phyloP scores from a whole-genome alignment of 2,797 vertebrate species.

The Sebastes elongatus region DNA sequence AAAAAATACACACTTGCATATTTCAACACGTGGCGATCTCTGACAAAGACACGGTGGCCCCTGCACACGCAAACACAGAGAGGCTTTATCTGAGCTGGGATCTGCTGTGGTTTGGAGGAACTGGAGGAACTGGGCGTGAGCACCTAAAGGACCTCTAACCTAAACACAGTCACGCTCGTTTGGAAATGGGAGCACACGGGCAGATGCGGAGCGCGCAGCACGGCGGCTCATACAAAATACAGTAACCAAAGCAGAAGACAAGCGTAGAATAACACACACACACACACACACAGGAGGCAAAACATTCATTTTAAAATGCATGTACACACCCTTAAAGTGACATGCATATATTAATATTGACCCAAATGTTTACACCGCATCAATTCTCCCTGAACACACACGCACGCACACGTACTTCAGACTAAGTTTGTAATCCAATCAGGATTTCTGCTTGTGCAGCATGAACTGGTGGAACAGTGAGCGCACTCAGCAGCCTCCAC shows the following conservation, averaged over 20 bases:
- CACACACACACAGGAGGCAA: neutral
- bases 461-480: constrained; percentile 57
- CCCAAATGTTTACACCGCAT: constrained; percentile 51
- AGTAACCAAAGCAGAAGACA: constrained; percentile 20
- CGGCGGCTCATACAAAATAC: constrained; percentile 61
- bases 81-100: constrained; percentile 66
- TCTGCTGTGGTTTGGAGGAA: constrained; percentile 64
- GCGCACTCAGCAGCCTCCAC: constrained; percentile 71
- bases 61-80: constrained; percentile 31
- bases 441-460: constrained; percentile 70
- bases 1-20: constrained; percentile 29
- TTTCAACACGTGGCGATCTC: constrained; percentile 62
- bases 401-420: constrained; percentile 25
- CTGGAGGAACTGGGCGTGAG: constrained; percentile 67
- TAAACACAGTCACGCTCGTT: constrained; percentile 73
- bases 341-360: constrained; percentile 55
- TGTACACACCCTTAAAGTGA: constrained; percentile 32
- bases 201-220: constrained; percentile 23
- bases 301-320: constrained; percentile 41
- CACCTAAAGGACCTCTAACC: constrained; percentile 67
- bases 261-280: neutral
- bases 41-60: constrained; percentile 63
- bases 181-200: constrained; percentile 41
- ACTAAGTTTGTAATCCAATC: constrained; percentile 70
- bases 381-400: constrained; percentile 33